Evolutionary conservation across 2,888 invertebrate genomes (phyloP), one percentile per base, ranked within the genome.

Genomic region (Abscondita cerata): DNA sequence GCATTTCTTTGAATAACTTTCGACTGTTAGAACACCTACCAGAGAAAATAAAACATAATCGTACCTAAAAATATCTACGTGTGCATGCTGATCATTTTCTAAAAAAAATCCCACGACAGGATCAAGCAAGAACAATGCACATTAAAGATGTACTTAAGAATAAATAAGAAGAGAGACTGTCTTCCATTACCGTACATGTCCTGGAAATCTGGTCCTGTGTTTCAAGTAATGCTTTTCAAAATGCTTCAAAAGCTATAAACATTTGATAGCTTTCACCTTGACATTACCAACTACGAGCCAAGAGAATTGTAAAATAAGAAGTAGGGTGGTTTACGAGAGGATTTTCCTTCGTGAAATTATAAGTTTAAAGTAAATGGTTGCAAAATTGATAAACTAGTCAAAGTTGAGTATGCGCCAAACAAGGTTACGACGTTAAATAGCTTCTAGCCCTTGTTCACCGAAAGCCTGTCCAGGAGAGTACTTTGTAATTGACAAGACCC

Each of bases 1-100:
- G 15, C 13, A 41, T 41, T 18, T 12, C 12, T 2, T 16, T 53
- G 8, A 20, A 53, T 25, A 20, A 53, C 2, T 53, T 53, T 41
- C n/a, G 25, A 12, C 33, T 18, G 19, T 4, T 15, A 6, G 11
- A 15, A 16, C 38, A 1, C 6, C 13, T 33, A 20, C 48, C 31
- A 50, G 50, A 50, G 16, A 6, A 25, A 33, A 50, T 1, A 2
- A 6, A 25, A 2, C 25, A 25, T 25, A 25, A 25, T 25, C 25
- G 4, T 36, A 36, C 36, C 12, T 2, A 36, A 36, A 36, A 36
- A 36, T 6, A 36, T 6, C 36, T 9, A 36, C 36, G n/a, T 36
- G 36, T 11, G 11, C 36, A n/a, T n/a, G 36, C 2, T 6, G 11
- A 20, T 31, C 18, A 12, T 12, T 4, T 36, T 36, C 3, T n/a